These are phyloP conservation scores for Diorhabda carinulata DNA, from an alignment of 1,140 invertebrate species.

Conservation along the genomic window DNA sequence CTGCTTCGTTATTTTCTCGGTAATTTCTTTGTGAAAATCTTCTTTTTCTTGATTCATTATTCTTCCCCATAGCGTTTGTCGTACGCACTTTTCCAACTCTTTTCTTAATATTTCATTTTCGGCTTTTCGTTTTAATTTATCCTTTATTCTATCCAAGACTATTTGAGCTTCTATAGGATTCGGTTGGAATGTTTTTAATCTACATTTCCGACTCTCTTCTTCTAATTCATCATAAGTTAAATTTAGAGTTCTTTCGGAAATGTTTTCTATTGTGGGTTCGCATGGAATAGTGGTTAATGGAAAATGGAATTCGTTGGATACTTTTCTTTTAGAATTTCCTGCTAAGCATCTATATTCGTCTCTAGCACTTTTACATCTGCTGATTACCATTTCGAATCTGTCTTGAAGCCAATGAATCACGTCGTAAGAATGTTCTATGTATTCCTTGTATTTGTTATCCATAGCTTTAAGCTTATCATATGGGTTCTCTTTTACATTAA, in stretches of 20 bases:
- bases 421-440: conserved; percentile 49
- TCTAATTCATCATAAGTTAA: conserved; percentile 32
- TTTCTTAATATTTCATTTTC: conserved; percentile 32
- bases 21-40: conserved; percentile 50
- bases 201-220: conserved; percentile 13
- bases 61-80: conserved; percentile 46
- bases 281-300: neutral
- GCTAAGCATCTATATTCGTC: conserved; percentile 28
- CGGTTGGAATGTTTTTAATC: conserved; percentile 20
- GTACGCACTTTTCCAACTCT: conserved; percentile 41
- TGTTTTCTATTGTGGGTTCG: neutral
- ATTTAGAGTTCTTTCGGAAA: conserved; percentile 8
- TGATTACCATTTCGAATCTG: conserved; percentile 44
- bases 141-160: conserved; percentile 41
- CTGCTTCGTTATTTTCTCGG: conserved; percentile 54
- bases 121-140: conserved; percentile 30
- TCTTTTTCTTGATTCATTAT: conserved; percentile 47
- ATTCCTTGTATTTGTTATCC: conserved; percentile 38
- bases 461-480: conserved; percentile 32
- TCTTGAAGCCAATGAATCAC: conserved; percentile 55
- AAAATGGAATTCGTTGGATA: neutral
- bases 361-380: conserved; percentile 30
- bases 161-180: conserved; percentile 26
- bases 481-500: conserved; percentile 13
- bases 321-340: conserved; percentile 22